These are phyloP conservation scores for Leptopilina syphax DNA, from an alignment of 2,888 invertebrate genomes.

Conservation along the genomic window DNA sequence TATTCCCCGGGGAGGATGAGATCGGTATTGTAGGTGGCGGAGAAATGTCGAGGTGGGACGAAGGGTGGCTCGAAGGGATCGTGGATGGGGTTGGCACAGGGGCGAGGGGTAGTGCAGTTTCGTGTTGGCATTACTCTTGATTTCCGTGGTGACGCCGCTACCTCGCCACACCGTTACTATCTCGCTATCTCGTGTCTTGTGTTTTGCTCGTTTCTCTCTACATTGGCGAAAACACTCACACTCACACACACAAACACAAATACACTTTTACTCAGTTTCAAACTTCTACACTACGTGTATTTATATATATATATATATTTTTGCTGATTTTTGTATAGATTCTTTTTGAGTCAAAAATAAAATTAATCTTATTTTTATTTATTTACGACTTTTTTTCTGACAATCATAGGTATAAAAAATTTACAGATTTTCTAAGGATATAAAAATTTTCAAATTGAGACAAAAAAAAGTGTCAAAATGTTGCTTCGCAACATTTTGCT, in stretches of 20 bases:
- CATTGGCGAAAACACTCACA: constrained; percentile 51
- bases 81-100: constrained; percentile 56
- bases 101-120: constrained; percentile 80
- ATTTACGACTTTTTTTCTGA: too few relatives aligned
- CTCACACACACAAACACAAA: too few relatives aligned
- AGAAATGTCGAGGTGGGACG: constrained; percentile 54
- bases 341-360: too few relatives aligned
- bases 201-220: constrained; percentile 65
- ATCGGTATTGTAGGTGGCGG: constrained; percentile 56
- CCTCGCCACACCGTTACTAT: constrained; percentile 63
- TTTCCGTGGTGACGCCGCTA: constrained; percentile 79
- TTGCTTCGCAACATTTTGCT: too few relatives aligned
- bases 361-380: too few relatives aligned
- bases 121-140: constrained; percentile 84
- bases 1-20: constrained; percentile 65
- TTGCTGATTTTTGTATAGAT: too few relatives aligned
- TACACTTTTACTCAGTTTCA: not conserved
- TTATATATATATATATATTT: too few relatives aligned
- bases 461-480: too few relatives aligned
- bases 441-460: too few relatives aligned
- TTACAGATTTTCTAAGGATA: too few relatives aligned
- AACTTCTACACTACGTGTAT: too few relatives aligned
- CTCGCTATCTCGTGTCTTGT: constrained; percentile 65
- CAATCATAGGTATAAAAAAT: too few relatives aligned
- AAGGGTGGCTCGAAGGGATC: constrained; percentile 47